Evolutionary conservation across 2,113 vertebrate genomes (phyloP), one percentile per base, ranked within the genome.

Genomic region (Calyptommatus sinebrachiatus): DNA sequence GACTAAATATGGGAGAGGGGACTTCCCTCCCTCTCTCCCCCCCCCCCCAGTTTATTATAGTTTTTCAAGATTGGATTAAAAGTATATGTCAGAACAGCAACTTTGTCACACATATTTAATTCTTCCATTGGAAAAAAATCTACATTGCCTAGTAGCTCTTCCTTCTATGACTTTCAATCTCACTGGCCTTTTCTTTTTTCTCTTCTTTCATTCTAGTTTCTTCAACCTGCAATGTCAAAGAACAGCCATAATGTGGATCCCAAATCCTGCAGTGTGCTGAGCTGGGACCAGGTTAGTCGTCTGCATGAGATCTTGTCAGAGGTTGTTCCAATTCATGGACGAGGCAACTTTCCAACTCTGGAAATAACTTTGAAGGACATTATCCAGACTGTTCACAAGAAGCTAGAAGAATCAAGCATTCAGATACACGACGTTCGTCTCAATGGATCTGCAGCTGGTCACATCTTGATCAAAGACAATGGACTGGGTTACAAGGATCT

Each of bases 401-500:
- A 90, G 28, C 95, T 99, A 83, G 95, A 95, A 50, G 95, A 94
- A 74, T 95, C 95, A 0, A 97, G 96, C 74, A 96, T 99, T 76
- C 63, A 73, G 7, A 97, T 99, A n/a, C 97, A 92, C 0, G 97
- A 99, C 1, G 87, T 98, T 6, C 96, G 98, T 1, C 94, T 99
- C 62, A 99, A 99, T 0, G 98, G 98, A 81, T 99, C 98, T 29
- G 97, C 97, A 0, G 98, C 98, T 45, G 98, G 98, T 78, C 98
- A 99, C 0, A 98, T 99, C 71, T 89, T 99, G 90, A 98, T 98
- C 79, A 97, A 98, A 92, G 98, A 99, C 87, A 96, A 97, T 0
- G 97, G 97, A 73, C 92, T 98, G 94, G 97, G 97, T 71, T 99
- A 97, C 94, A 99, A 99, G 89, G 98, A 99, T 83, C 94, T 99